phyloP scores from a whole-genome alignment of 37 sponge, comb jelly and placozoan species.

The Amphimedon queenslandica region DNA sequence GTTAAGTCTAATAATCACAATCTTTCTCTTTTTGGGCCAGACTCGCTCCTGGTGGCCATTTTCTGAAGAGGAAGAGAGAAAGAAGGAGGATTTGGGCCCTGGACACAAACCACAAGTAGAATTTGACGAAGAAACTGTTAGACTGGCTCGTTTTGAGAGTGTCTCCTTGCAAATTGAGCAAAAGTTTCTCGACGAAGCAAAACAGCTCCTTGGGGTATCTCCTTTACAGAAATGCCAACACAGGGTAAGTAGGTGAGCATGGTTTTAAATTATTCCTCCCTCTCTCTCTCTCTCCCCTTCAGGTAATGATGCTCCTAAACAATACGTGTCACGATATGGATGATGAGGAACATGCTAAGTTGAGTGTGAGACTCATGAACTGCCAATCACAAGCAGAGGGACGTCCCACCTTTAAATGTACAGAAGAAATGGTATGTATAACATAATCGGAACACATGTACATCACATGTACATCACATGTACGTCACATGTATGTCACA shows the following conservation, averaged over 20 bases:
- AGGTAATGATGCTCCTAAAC: conserved; percentile 41
- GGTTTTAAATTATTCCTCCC: not conserved
- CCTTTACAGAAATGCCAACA: conserved; percentile 59
- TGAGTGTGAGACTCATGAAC: conserved; percentile 72
- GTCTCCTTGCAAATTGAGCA: conserved; percentile 72
- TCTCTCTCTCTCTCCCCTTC: not conserved
- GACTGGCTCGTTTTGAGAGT: conserved; percentile 49
- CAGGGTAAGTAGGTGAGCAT: conserved; percentile 22
- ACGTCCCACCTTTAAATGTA: conserved; percentile 55
- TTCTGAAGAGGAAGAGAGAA: conserved; percentile 3
- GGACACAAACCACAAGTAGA: not conserved
- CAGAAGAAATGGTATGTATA: conserved; percentile 62
- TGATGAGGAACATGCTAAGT: conserved; percentile 79
- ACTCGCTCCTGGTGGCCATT: conserved; percentile 41
- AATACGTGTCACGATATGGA: conserved; percentile 61
- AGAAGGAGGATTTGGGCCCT: not conserved
- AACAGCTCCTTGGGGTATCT: conserved; percentile 45
- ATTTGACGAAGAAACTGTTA: not conserved
- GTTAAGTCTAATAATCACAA: too few species aligned
- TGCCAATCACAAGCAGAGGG: conserved; percentile 71
- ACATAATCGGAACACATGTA: not conserved
- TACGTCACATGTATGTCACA: not conserved
- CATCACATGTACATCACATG: not conserved
- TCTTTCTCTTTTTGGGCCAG: not conserved
- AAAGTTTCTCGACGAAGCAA: conserved; percentile 67